Conservation (phyloP, 2,113 vertebrate genomes). For the Muscicapa adusta region DNA sequence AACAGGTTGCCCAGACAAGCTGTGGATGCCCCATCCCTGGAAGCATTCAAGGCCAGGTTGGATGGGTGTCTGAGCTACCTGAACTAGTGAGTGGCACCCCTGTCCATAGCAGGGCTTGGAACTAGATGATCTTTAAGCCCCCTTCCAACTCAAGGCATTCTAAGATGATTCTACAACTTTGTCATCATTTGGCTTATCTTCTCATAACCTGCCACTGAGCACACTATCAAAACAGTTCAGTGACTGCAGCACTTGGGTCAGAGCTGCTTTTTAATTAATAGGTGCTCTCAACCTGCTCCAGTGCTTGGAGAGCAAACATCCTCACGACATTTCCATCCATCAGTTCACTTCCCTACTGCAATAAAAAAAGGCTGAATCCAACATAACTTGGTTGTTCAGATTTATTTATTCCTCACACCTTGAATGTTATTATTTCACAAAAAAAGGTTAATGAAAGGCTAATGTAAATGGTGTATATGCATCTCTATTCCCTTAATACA, state of each 20-base stretch:
- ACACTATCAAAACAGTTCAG: background rate
- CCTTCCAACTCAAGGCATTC: background rate
- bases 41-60: background rate
- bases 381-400: background rate
- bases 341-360: background rate
- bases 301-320: background rate
- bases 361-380: background rate
- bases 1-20: background rate
- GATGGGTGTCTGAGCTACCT: background rate
- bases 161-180: background rate
- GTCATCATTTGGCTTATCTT: background rate
- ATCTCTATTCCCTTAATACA: background rate
- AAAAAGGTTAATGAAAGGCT: background rate
- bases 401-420: background rate
- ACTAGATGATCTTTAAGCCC: background rate
- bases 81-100: background rate
- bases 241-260: background rate
- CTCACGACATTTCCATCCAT: background rate
- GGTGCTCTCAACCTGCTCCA: background rate
- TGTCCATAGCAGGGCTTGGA: background rate
- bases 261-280: background rate
- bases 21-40: background rate
- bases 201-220: background rate
- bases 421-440: background rate
- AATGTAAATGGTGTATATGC: background rate